Base-by-base conservation (phyloP, 2,113 vertebrate genomes). In the Mionectes macconnelli region DNA sequence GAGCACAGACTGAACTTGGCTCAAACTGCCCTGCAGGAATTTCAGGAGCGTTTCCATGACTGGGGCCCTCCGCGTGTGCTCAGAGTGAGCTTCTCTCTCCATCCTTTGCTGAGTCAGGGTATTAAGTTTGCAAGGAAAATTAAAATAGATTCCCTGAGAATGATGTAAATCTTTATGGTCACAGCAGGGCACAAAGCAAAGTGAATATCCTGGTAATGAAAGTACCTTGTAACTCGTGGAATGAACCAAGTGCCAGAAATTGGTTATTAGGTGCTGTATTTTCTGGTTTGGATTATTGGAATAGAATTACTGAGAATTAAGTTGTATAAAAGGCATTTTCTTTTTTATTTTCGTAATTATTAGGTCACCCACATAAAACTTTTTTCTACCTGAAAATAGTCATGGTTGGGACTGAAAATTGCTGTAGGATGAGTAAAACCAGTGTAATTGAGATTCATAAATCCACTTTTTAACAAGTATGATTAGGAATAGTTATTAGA, bases 381-480 rank as follows among this genome's bases (percentile, higher is more conserved):
- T 86, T 95, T 94, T 96, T 96, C 74, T 95, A 12, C 95, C 40
- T 80, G 88, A 96, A 90, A 96, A 89, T 88, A 42, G 37, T 63
- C 89, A 90, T 96, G 47, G 87, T 93, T 87, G 88, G 70, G 93
- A 75, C 82, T 81, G 96, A 66, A 96, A 96, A 95, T 92, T 73
- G 92, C 91, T 89, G 93, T 88, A 31, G 85, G 47, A 72, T 79
- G 81, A 97, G 92, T 97, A 93, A 90, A 79, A 96, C 94, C 68
- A n/a, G 73, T 68, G 94, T 98, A 98, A 98, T 96, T 98, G 97
- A 97, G 96, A 96, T 97, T 96, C 98, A 97, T 97, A 98, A 98
- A 98, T 98, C 97, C 79, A 69, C 89, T 94, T 98, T 98, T 97
- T 97, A 98, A 98, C 97, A 97, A 97, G 96, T 96, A 97, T 97